Evolutionary conservation across 2,113 vertebrate species (phyloP).

Genomic region (Okapia johnstoni): DNA sequence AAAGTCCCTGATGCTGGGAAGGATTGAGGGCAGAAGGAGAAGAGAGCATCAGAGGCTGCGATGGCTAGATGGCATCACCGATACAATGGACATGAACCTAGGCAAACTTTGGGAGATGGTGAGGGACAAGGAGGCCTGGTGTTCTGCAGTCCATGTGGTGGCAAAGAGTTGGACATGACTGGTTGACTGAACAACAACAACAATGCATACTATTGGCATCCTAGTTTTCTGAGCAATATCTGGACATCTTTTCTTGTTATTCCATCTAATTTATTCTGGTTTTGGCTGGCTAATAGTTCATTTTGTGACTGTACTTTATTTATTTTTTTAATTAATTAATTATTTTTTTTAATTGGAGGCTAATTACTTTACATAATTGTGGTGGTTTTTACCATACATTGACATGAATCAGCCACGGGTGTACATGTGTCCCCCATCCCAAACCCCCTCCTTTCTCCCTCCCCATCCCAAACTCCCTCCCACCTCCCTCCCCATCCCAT

Average conservation of each 20-base stretch:
- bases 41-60: not conserved
- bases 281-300: not conserved
- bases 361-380: not conserved
- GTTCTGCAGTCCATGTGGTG: not conserved
- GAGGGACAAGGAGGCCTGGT: not conserved
- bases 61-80: not conserved
- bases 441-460: not conserved
- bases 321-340: not conserved
- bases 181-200: not conserved
- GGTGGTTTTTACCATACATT: not conserved
- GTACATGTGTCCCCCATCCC: not conserved
- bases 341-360: not conserved
- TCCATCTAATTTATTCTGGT: not conserved
- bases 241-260: not conserved
- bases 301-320: not conserved
- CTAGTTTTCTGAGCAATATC: not conserved
- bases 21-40: not conserved
- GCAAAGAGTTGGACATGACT: not conserved
- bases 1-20: not conserved
- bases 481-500: not conserved
- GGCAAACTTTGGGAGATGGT: not conserved
- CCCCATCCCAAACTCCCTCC: too few species aligned
- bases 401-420: not conserved
- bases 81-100: not conserved
- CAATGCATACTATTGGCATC: not conserved